Percentiles rank a stretch among this genome's conserved stretches.
Conservation (phyloP, 2,888 invertebrate species). For the Nysson spinosus region DNA sequence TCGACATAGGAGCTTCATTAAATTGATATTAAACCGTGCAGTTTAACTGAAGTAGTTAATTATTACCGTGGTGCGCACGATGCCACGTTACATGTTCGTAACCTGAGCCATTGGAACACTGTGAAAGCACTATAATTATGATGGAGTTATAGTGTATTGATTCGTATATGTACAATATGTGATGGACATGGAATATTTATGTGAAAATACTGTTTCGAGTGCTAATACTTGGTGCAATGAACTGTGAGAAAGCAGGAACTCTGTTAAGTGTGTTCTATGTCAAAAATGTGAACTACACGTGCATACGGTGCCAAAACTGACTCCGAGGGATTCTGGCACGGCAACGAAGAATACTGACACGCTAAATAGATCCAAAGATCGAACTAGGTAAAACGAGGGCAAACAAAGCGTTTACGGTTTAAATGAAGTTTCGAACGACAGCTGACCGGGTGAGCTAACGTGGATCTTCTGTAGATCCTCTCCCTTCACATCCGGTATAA, state of each 20-base stretch:
- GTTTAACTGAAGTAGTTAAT: too few species aligned
- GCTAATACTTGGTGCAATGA: neutral
- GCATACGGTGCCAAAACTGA: conserved; percentile 26
- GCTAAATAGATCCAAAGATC: neutral
- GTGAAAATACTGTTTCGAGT: too few species aligned
- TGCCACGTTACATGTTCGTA: too few species aligned
- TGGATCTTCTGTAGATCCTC: neutral
- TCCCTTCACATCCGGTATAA: conserved; percentile 39
- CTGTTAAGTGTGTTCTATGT: neutral
- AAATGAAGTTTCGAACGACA: conserved; percentile 16
- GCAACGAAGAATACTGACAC: neutral
- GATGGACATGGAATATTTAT: too few species aligned
- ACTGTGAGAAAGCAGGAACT: conserved; percentile 2
- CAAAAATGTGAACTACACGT: conserved; percentile 34
- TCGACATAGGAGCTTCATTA: too few species aligned
- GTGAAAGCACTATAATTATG: too few species aligned
- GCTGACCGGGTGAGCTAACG: neutral
- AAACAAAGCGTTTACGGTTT: neutral
- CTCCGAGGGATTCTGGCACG: conserved; percentile 22
- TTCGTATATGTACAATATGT: too few species aligned
- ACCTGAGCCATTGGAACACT: too few species aligned
- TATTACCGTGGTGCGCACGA: too few species aligned
- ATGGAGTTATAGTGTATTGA: too few species aligned
- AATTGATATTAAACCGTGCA: too few species aligned
- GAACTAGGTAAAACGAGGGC: neutral